Conservation (phyloP, 2,888 invertebrate species). For the Aplocera efformata region DNA sequence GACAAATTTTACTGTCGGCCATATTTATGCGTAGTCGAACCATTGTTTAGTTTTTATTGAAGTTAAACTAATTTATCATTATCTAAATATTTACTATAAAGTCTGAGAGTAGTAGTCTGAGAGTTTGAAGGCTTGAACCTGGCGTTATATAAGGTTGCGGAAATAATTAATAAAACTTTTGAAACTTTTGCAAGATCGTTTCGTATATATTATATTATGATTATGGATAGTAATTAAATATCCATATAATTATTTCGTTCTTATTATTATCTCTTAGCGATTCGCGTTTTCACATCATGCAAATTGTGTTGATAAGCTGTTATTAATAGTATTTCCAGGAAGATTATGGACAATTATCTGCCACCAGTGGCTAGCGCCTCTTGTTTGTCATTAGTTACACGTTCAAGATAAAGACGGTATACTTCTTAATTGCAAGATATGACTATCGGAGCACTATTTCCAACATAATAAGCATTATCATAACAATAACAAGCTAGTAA, state of each 20-base stretch:
- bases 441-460: constrained; percentile 71
- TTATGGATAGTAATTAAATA: too few species aligned
- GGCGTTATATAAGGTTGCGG: too few species aligned
- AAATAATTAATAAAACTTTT: too few species aligned
- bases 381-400: constrained; percentile 50
- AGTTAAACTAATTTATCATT: too few species aligned
- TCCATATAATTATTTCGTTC: neutral
- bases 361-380: constrained; percentile 43
- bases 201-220: too few species aligned
- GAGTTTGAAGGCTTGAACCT: too few species aligned
- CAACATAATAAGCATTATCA: constrained; percentile 78
- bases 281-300: constrained; percentile 15
- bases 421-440: constrained; percentile 75
- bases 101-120: too few species aligned
- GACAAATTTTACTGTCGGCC: too few species aligned
- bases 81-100: too few species aligned
- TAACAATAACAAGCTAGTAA: constrained; percentile 74
- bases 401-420: constrained; percentile 55
- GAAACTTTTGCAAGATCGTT: too few species aligned
- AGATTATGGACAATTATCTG: constrained; percentile 47
- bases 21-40: too few species aligned
- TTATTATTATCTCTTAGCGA: constrained; percentile 11
- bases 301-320: constrained; percentile 24
- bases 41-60: too few species aligned
- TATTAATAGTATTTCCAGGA: constrained; percentile 48